phyloP scores from a whole-genome alignment of 2,797 vertebrate species.

The Eupleurogrammus muticus region DNA sequence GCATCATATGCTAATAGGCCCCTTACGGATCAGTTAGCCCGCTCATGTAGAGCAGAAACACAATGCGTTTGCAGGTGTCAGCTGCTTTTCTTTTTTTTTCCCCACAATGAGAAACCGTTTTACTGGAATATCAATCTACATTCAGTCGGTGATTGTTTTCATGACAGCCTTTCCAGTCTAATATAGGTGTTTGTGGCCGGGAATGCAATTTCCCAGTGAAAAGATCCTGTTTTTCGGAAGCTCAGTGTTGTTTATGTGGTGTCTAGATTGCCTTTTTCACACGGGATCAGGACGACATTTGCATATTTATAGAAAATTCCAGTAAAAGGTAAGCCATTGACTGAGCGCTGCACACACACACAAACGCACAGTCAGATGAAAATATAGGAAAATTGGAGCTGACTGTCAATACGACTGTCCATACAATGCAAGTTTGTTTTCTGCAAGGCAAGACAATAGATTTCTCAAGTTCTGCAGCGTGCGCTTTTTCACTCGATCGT shows the following conservation, averaged over 20 bases:
- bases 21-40: conserved; percentile 26
- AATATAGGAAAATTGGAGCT: conserved; percentile 56
- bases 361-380: conserved; percentile 20
- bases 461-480: conserved; percentile 49
- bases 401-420: conserved; percentile 62
- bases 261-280: conserved; percentile 73
- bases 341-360: conserved; percentile 26
- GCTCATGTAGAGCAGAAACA: conserved; percentile 30
- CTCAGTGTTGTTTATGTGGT: conserved; percentile 57
- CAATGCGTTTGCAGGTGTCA: conserved; percentile 30
- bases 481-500: conserved; percentile 45
- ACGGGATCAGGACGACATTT: conserved; percentile 65
- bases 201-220: conserved; percentile 68
- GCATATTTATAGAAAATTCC: conserved; percentile 82
- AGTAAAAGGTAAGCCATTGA: conserved; percentile 74
- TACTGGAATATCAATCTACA: conserved; percentile 53
- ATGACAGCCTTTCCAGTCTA: conserved; percentile 43
- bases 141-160: conserved; percentile 47
- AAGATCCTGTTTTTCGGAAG: conserved; percentile 49
- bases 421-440: conserved; percentile 60
- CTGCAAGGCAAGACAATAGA: conserved; percentile 46
- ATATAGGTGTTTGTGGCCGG: conserved; percentile 31
- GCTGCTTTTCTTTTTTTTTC: conserved; percentile 29
- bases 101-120: conserved; percentile 33
- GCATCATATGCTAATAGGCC: conserved; percentile 28